These are phyloP conservation scores for Pharmacophagus antenor DNA, from an alignment of 2,888 invertebrate genomes.

Conservation along the genomic window DNA sequence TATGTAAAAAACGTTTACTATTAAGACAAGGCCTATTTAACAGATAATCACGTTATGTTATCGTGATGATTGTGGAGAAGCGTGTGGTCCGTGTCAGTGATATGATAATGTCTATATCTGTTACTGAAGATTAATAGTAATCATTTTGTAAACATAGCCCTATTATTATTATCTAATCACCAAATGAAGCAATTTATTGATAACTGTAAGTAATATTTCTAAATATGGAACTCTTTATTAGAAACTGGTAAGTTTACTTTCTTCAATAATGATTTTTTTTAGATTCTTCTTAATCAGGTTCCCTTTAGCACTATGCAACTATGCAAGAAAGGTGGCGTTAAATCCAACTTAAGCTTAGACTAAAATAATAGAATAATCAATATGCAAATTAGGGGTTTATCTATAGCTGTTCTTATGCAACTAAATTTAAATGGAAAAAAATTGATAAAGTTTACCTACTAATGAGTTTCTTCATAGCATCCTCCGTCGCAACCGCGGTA, in stretches of 20 bases:
- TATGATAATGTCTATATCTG: conserved; percentile 21
- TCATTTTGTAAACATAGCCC: conserved; percentile 2
- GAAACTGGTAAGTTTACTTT: too few species aligned
- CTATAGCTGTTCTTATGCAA: conserved; percentile 5
- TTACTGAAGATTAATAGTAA: conserved; percentile 14
- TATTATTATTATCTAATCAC: conserved; percentile 6
- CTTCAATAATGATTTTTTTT: too few species aligned
- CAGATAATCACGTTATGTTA: conserved; percentile 8
- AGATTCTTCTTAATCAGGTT: too few species aligned
- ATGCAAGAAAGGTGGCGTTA: too few species aligned
- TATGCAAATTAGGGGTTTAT: too few species aligned
- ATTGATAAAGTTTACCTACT: conserved; percentile 85
- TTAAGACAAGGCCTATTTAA: not conserved
- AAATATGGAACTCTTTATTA: not conserved
- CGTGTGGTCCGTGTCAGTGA: conserved; percentile 1
- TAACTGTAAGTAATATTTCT: too few species aligned
- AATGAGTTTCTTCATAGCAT: conserved; percentile 88
- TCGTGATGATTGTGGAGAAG: conserved; percentile 14
- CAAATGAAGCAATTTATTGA: not conserved
- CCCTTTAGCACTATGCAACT: too few species aligned
- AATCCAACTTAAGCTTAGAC: too few species aligned
- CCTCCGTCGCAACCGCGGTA: conserved; percentile 83
- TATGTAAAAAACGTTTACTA: not conserved
- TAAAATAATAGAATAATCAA: too few species aligned
- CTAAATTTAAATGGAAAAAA: conserved; percentile 42